Conservation (phyloP, 1,140 invertebrate species). For the Eupeodes corollae region DNA sequence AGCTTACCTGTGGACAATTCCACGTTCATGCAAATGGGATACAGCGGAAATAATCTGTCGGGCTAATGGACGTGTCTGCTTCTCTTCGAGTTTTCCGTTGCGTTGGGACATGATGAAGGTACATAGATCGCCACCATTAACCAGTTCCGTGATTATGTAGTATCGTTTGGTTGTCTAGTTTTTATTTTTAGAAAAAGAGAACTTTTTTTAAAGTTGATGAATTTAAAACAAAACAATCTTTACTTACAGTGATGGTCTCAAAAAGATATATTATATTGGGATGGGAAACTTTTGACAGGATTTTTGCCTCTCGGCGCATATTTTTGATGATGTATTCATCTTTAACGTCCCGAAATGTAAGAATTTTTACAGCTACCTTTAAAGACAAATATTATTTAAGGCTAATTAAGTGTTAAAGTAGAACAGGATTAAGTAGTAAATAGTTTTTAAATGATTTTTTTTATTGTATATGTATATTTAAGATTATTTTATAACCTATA, state of each 20-base stretch:
- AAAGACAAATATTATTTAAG: constrained; percentile 7
- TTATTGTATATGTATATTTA: too few species aligned
- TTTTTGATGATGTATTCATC: constrained; percentile 56
- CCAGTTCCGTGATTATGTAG: constrained; percentile 56
- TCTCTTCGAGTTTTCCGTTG: constrained; percentile 47
- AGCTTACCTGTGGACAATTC: constrained; percentile 54
- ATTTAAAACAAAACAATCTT: neutral
- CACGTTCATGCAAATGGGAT: constrained; percentile 53
- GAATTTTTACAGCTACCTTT: constrained; percentile 62
- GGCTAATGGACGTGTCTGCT: constrained; percentile 43
- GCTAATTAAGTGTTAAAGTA: too few species aligned
- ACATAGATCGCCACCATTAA: constrained; percentile 54
- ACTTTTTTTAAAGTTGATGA: too few species aligned
- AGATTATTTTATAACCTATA: too few species aligned
- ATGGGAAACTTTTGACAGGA: constrained; percentile 53
- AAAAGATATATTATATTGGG: constrained; percentile 55
- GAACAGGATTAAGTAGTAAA: too few species aligned
- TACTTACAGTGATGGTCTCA: constrained; percentile 54
- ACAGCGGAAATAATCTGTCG: constrained; percentile 56
- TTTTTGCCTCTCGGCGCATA: constrained; percentile 51
- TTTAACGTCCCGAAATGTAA: constrained; percentile 51
- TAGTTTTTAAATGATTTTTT: too few species aligned
- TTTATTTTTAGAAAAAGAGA: neutral
- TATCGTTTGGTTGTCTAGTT: constrained; percentile 45
- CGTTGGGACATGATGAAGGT: constrained; percentile 48